These are phyloP conservation scores for Miniopterus natalensis DNA, from an alignment of 2,113 vertebrate genomes.

Conservation along the genomic window DNA sequence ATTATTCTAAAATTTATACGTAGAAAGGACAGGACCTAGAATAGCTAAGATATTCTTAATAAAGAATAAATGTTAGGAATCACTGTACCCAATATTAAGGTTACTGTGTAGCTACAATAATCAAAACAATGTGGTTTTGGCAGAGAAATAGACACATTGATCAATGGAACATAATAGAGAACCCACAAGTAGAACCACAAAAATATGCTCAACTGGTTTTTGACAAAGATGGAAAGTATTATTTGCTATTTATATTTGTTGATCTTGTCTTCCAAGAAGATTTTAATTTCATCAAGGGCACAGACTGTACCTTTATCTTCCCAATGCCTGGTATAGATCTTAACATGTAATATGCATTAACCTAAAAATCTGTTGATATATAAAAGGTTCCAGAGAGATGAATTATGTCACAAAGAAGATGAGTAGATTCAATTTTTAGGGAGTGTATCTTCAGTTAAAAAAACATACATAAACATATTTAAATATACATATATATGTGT, in stretches of 20 bases:
- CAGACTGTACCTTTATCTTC: background rate
- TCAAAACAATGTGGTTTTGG: background rate
- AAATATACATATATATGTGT: background rate
- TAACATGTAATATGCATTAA: background rate
- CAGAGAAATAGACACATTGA: background rate
- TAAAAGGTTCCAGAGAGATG: slow-evolving; percentile 36
- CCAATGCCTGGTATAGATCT: background rate
- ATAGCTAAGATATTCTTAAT: background rate
- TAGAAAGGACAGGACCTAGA: background rate
- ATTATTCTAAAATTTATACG: slow-evolving; percentile 30
- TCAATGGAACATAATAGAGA: background rate
- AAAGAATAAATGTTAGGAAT: slow-evolving; percentile 18
- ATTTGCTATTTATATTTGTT: slow-evolving; percentile 40
- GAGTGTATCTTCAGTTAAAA: background rate
- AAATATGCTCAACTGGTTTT: slow-evolving; percentile 3
- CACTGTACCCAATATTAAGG: background rate
- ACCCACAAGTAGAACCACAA: background rate
- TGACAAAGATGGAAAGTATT: background rate
- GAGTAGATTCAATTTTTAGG: slow-evolving; percentile 8
- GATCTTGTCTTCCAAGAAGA: background rate
- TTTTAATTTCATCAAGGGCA: slow-evolving; percentile 42
- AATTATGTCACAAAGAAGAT: background rate
- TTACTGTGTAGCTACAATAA: background rate
- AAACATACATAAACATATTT: background rate
- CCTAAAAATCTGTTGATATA: slow-evolving; percentile 11